Evolutionary conservation across 2,888 invertebrate species (phyloP).

Genomic region (Sympetrum striolatum): DNA sequence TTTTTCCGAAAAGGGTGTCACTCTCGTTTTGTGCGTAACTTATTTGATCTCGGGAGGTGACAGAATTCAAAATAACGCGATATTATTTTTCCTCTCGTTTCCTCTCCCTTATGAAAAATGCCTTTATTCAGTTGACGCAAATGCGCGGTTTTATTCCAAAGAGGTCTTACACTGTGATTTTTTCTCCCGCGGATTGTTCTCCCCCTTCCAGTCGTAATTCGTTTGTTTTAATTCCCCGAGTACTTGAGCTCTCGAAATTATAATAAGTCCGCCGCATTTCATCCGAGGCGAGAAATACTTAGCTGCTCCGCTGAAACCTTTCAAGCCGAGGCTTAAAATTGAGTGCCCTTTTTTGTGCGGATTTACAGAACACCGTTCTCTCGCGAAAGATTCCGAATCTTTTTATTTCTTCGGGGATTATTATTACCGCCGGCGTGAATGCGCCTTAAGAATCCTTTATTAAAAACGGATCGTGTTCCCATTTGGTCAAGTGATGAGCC

Average conservation of each 20-base stretch:
- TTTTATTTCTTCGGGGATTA: too few species aligned
- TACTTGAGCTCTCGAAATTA: neutral
- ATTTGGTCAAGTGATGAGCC: too few species aligned
- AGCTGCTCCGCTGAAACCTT: neutral
- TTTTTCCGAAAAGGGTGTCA: too few species aligned
- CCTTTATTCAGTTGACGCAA: too few species aligned
- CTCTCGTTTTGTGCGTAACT: too few species aligned
- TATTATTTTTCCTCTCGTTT: neutral
- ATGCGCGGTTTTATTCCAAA: too few species aligned
- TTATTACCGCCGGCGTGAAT: too few species aligned
- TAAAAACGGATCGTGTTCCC: too few species aligned
- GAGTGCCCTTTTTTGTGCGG: neutral
- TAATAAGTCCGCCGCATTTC: neutral
- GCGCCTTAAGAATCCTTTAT: too few species aligned
- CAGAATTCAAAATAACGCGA: neutral
- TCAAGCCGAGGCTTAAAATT: neutral
- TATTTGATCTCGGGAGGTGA: too few species aligned
- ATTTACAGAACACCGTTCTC: neutral
- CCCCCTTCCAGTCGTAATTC: neutral
- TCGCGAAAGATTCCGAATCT: neutral
- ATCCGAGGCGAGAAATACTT: neutral
- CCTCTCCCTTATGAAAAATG: neutral
- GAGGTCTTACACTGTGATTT: neutral
- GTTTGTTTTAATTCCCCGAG: neutral
- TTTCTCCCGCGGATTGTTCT: neutral